Evolutionary conservation across 2,888 invertebrate species (phyloP).

Genomic region (Epinotia bilunana): DNA sequence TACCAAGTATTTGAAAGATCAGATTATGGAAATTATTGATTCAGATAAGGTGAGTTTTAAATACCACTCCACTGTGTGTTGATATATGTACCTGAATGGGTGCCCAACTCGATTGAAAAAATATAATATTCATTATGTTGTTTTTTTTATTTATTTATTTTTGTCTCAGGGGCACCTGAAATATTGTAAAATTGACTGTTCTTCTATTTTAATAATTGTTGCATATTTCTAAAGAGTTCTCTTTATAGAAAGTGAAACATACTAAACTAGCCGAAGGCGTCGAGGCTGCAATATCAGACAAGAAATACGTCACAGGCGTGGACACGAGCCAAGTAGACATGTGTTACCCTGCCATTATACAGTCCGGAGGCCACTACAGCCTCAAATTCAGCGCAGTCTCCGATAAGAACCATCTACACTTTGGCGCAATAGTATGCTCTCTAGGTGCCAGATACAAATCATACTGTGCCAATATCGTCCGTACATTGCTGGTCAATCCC

Average conservation of each 20-base stretch:
- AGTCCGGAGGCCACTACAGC: constrained; percentile 99
- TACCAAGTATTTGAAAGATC: constrained; percentile 97
- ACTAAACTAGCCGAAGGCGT: constrained; percentile 97
- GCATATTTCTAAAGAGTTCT: background rate
- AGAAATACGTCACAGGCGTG: constrained; percentile 96
- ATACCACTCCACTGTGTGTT: constrained; percentile 62
- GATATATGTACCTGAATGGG: too few relatives aligned
- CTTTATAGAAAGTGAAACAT: constrained; percentile 96
- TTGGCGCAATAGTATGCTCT: constrained; percentile 97
- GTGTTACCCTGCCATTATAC: constrained; percentile 99
- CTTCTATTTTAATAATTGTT: too few relatives aligned
- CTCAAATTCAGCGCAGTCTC: constrained; percentile 98
- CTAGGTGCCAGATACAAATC: constrained; percentile 98
- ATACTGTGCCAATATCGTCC: constrained; percentile 98
- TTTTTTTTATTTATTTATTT: fast-evolving
- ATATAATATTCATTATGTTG: too few relatives aligned
- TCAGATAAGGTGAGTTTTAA: constrained; percentile 91
- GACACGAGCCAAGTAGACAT: constrained; percentile 96
- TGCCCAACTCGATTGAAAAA: too few relatives aligned
- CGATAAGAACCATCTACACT: constrained; percentile 97
- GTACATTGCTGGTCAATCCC: constrained; percentile 98
- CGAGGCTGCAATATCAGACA: constrained; percentile 96
- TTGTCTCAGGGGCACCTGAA: too few relatives aligned
- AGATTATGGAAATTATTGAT: constrained; percentile 99
- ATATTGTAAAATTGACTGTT: too few relatives aligned